These are phyloP conservation scores for Bursaphelenchus mucronatus DNA, from an alignment of 1,140 invertebrate genomes.

Conservation along the genomic window DNA sequence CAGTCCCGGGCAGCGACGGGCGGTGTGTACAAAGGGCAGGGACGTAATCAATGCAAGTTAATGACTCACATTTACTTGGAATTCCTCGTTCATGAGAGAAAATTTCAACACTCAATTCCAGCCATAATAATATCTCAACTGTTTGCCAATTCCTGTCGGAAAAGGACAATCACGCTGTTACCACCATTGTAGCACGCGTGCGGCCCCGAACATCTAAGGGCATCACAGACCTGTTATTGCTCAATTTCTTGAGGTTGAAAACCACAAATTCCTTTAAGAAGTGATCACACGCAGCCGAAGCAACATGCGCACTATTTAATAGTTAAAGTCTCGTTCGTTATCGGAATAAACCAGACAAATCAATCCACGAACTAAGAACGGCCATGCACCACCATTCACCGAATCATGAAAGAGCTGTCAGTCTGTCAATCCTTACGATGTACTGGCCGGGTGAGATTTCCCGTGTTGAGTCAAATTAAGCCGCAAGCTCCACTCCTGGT, in stretches of 20 bases:
- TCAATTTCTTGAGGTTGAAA: constrained; percentile 72
- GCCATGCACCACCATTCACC: constrained; percentile 80
- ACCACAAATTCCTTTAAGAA: constrained; percentile 69
- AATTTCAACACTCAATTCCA: constrained; percentile 78
- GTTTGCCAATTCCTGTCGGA: constrained; percentile 72
- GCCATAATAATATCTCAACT: constrained; percentile 74
- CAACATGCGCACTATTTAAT: constrained; percentile 68
- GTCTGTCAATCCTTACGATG: constrained; percentile 82
- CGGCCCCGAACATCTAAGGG: constrained; percentile 71
- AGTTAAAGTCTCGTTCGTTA: constrained; percentile 76
- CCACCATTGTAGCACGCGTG: constrained; percentile 74
- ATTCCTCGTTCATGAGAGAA: constrained; percentile 79
- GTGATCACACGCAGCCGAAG: constrained; percentile 59
- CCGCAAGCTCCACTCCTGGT: constrained; percentile 83
- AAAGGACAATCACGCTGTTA: constrained; percentile 69
- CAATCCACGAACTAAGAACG: constrained; percentile 83
- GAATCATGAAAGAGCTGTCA: constrained; percentile 85
- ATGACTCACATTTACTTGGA: constrained; percentile 80
- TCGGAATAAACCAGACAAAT: constrained; percentile 84
- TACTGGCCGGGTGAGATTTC: constrained; percentile 80
- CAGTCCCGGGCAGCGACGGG: constrained; percentile 84
- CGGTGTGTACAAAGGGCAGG: constrained; percentile 82
- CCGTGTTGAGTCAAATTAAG: constrained; percentile 85
- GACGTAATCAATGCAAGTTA: constrained; percentile 79
- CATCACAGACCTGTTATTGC: constrained; percentile 80